These are phyloP conservation scores for Electrona antarctica DNA, from an alignment of 2,113 vertebrate genomes.

Conservation along the genomic window DNA sequence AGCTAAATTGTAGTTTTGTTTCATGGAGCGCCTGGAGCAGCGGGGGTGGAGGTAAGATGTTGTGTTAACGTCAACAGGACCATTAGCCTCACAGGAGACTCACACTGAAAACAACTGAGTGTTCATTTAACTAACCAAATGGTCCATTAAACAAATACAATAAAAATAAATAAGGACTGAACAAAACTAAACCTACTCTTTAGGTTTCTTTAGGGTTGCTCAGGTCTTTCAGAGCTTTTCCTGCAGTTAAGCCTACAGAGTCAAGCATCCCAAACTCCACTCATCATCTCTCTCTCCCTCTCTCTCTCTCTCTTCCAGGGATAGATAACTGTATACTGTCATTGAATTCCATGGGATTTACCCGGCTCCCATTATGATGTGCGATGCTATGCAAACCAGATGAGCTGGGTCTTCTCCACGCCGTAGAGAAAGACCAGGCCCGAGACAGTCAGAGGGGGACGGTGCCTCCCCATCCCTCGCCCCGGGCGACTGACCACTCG, in stretches of 20 bases:
- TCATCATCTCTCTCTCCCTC: constrained; percentile 61
- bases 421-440: constrained; percentile 43
- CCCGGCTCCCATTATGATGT: constrained; percentile 63
- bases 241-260: constrained; percentile 9
- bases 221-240: constrained; percentile 26
- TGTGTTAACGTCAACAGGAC: background rate
- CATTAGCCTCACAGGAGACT: no score
- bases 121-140: no score
- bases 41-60: constrained; percentile 4
- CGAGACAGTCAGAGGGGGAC: constrained; percentile 1
- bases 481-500: constrained; percentile 19
- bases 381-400: constrained; percentile 76
- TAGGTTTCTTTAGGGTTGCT: no score
- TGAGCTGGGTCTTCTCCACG: constrained; percentile 54
- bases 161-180: no score
- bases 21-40: constrained; percentile 10
- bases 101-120: no score
- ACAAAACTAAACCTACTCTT: background rate
- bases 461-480: constrained; percentile 11
- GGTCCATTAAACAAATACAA: no score
- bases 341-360: constrained; percentile 64
- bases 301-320: constrained; percentile 28
- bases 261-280: constrained; percentile 39
- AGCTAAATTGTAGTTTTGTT: constrained; percentile 31
- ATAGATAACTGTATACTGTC: constrained; percentile 25